A percentile compares a stretch with the other conserved stretches of the same genome.
phyloP scores from a whole-genome alignment of 1,140 invertebrate species.

The Scaptodrosophila lebanonensis region DNA sequence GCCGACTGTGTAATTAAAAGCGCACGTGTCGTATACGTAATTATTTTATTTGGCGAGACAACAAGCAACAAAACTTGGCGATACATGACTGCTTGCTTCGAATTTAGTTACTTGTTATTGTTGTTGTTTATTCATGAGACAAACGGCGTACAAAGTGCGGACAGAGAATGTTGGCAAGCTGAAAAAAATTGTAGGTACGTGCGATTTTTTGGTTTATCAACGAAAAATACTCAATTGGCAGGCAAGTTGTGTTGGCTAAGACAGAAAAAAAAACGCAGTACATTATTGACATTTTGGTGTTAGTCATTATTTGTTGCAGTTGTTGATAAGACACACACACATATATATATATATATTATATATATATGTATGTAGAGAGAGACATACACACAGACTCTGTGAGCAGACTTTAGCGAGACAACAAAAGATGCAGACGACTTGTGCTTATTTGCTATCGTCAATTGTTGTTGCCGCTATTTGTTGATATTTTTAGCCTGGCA shows the following conservation, averaged over 20 bases:
- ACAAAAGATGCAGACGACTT: constrained; percentile 70
- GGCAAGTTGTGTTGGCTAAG: no score
- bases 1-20: constrained; percentile 42
- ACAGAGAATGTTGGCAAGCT: neutral
- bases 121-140: neutral
- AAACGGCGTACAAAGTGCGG: constrained; percentile 5
- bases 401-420: constrained; percentile 72
- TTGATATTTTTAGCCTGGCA: constrained; percentile 56
- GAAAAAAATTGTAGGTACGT: no score
- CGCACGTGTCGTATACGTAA: constrained; percentile 72
- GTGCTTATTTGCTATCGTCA: constrained; percentile 55
- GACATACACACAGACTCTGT: no score
- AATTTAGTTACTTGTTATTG: constrained; percentile 4
- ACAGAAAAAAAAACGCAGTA: constrained; percentile 2
- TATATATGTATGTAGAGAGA: no score
- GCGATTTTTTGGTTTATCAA: no score
- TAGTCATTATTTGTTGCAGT: constrained; percentile 52
- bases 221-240: no score
- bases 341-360: no score
- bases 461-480: constrained; percentile 27
- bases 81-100: constrained; percentile 2
- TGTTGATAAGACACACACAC: no score
- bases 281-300: constrained; percentile 48
- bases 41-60: constrained; percentile 13
- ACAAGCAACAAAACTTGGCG: constrained; percentile 3